phyloP scores from a whole-genome alignment of 1,140 invertebrate species.

The Druon quercuslanigerum region DNA sequence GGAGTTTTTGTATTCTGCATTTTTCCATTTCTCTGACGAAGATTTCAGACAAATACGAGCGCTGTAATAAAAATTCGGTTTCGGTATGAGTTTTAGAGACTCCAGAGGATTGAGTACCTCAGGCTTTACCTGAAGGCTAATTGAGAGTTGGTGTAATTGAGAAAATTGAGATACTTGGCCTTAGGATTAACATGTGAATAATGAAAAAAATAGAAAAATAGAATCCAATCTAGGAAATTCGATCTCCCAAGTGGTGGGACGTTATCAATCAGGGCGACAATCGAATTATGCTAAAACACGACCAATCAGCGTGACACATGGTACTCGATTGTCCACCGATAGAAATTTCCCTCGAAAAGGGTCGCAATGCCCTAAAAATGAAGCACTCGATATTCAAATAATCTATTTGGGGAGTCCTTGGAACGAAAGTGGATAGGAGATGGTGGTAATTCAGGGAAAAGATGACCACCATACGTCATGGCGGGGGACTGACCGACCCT shows the following conservation, averaged over 20 bases:
- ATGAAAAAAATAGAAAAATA: background rate
- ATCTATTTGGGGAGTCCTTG: constrained; percentile 53
- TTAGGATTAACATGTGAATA: background rate
- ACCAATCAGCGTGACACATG: constrained; percentile 43
- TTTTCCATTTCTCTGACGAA: too few relatives aligned
- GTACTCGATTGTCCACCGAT: constrained; percentile 32
- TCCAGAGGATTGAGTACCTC: too few relatives aligned
- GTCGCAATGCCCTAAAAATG: constrained; percentile 35
- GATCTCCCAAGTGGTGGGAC: background rate
- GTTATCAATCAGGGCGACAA: constrained; percentile 46
- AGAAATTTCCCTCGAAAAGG: constrained; percentile 32
- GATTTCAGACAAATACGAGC: too few relatives aligned
- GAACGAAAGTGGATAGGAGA: constrained; percentile 43
- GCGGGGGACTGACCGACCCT: constrained; percentile 48
- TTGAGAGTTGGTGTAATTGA: too few relatives aligned
- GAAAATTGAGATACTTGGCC: too few relatives aligned
- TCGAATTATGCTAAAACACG: constrained; percentile 53
- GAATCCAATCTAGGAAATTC: constrained; percentile 21
- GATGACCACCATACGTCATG: constrained; percentile 70
- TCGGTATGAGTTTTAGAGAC: too few relatives aligned
- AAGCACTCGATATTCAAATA: constrained; percentile 67
- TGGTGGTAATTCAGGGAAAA: constrained; percentile 58
- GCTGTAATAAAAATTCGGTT: too few relatives aligned
- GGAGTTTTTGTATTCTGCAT: too few relatives aligned
- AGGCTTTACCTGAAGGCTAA: too few relatives aligned